Percentiles rank a stretch among this genome's conserved stretches.
phyloP scores from a whole-genome alignment of 2,113 vertebrate species.

The Reinhardtius hippoglossoides region DNA sequence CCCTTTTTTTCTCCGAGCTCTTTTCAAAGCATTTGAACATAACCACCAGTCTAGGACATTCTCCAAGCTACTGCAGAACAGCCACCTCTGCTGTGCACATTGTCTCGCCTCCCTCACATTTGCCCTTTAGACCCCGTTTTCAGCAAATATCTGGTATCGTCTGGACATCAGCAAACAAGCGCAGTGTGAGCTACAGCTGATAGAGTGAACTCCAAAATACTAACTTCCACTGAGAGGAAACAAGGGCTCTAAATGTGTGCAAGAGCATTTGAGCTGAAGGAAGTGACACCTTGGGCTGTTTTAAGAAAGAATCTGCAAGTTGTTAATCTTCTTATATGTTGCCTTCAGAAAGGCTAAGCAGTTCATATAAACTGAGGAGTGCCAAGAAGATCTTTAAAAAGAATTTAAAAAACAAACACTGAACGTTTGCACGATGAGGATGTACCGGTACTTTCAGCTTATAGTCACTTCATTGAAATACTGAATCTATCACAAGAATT shows the following conservation, averaged over 20 bases:
- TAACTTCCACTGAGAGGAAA: slow-evolving; percentile 6
- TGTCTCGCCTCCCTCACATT: slow-evolving; percentile 53
- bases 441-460: background rate
- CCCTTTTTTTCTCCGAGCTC: slow-evolving; percentile 19
- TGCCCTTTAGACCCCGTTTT: slow-evolving; percentile 56
- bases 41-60: slow-evolving; percentile 57
- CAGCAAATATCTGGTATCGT: slow-evolving; percentile 53
- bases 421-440: background rate
- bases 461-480: background rate
- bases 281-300: slow-evolving; percentile 21
- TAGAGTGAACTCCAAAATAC: slow-evolving; percentile 21
- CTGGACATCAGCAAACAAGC: slow-evolving; percentile 24
- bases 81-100: slow-evolving; percentile 57
- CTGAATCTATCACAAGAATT: background rate
- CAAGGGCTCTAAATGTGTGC: background rate
- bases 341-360: background rate
- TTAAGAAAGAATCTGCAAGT: slow-evolving; percentile 35
- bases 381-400: background rate
- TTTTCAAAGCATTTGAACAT: slow-evolving; percentile 57
- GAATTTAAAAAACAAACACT: background rate
- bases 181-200: slow-evolving; percentile 29
- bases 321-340: slow-evolving; percentile 54
- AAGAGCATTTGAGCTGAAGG: background rate
- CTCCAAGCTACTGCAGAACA: slow-evolving; percentile 61
- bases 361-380: background rate